These are phyloP conservation scores for Laticauda laticaudata DNA, from an alignment of 2,113 vertebrate species.

Conservation along the genomic window DNA sequence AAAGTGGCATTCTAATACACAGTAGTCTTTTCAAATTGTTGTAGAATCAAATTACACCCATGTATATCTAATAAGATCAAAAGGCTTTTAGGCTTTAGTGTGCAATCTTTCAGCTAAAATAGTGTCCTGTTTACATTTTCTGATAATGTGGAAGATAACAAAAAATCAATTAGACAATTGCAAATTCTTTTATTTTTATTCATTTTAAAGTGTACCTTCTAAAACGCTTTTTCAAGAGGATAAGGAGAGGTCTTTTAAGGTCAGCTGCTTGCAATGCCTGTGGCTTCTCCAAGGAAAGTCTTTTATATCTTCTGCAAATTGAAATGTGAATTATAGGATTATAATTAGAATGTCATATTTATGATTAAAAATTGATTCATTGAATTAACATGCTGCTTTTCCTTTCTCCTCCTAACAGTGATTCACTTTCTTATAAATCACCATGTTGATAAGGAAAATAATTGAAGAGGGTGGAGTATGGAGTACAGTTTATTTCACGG, in stretches of 20 bases:
- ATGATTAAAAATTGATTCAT: conserved; percentile 28
- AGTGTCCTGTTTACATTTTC: conserved; percentile 7
- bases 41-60: background rate
- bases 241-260: conserved; percentile 48
- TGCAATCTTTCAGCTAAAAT: background rate
- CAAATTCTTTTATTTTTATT: background rate
- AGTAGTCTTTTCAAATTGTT: background rate
- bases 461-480: background rate
- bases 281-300: conserved; percentile 59
- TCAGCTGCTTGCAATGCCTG: background rate
- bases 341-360: conserved; percentile 63
- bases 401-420: conserved; percentile 4
- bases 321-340: conserved; percentile 58
- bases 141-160: background rate
- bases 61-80: background rate
- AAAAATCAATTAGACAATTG: background rate
- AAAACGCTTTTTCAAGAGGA: conserved; percentile 51
- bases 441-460: background rate
- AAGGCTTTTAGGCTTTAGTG: background rate
- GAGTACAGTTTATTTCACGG: background rate
- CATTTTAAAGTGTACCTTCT: conserved; percentile 30
- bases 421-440: background rate
- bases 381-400: conserved; percentile 37
- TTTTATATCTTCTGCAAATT: conserved; percentile 69
- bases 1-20: conserved; percentile 16